Base-by-base conservation (phyloP, 2,113 vertebrate species). In the Turdus rufiventris region DNA sequence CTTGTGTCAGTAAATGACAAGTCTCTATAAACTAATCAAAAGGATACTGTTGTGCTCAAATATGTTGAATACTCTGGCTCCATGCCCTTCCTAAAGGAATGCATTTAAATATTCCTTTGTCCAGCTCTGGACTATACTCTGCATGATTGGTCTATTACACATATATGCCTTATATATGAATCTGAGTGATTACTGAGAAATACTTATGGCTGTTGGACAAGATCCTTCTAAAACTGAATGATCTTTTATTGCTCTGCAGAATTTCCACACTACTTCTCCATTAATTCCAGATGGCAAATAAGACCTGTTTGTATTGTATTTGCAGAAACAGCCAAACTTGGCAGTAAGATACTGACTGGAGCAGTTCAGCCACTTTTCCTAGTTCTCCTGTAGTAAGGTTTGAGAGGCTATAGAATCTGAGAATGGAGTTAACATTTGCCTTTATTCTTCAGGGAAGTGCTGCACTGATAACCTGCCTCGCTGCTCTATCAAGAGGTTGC, bases 241-340 rank as follows among this genome's bases (percentile, higher is more conserved):
- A 75, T n/a, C 56, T 91, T 89, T 91, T 87, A 89, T 68, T 92
- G 34, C 70, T 89, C 66, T 89, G 61, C 33, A 84, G 50, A 45
- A 87, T 91, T 94, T 94, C 45, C 58, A 89, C 48, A 66, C 19
- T 79, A 25, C 43, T 89, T 89, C 42, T 93, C 31, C 58, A 68
- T 93, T 88, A 89, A 56, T 88, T 94, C 76, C 80, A 94, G 65
- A 71, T 92, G 80, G 63, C 68, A 62, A 75, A n/a, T 78, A 91
- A 34, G 48, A 87, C 16, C 24, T 31, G 9, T 47, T 76, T 91
- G 89, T 87, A 68, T 38, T 65, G 40, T 77, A 34, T 80, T 77
- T 94, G 54, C 29, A 68, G 77, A 84, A 87, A 48, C 42, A 85
- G 87, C 70, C 25, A 51, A 91, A 92, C 21, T 74, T 94, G 61